Percentiles rank a stretch among this genome's conserved stretches.
Conservation (phyloP, 35 echinoderm and acorn worm species). For the Amphiura filiformis region DNA sequence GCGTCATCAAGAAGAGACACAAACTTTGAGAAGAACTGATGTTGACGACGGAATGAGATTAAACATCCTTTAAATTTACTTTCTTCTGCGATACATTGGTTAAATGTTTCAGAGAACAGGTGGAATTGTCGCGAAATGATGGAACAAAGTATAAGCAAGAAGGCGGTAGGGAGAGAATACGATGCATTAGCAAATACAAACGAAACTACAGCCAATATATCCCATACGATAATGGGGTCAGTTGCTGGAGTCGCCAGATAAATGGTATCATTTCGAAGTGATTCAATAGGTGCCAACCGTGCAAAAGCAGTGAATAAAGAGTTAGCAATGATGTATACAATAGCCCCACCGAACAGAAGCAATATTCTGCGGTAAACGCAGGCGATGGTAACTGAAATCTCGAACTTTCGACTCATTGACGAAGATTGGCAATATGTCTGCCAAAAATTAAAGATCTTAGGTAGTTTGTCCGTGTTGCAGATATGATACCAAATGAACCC, state of each 20-base stretch:
- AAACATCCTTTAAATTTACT: neutral
- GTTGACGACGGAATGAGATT: neutral
- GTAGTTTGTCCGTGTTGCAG: neutral
- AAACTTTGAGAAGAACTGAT: neutral
- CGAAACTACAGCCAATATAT: neutral
- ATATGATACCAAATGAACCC: neutral
- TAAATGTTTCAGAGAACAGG: neutral
- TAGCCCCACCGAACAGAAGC: neutral
- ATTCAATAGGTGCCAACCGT: neutral
- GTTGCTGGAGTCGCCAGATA: neutral
- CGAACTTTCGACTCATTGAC: neutral
- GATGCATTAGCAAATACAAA: neutral
- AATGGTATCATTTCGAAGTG: neutral
- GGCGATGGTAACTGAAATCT: neutral
- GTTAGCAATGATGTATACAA: neutral
- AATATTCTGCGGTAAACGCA: neutral
- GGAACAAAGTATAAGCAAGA: neutral
- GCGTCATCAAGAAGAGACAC: neutral
- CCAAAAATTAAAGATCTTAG: neutral
- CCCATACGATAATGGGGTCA: neutral
- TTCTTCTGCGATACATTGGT: neutral
- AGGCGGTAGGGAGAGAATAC: neutral
- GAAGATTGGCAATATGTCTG: neutral
- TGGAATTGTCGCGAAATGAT: neutral
- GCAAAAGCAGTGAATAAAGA: neutral